Percentiles rank a stretch among this genome's conserved stretches.
Conservation (phyloP, 2,113 vertebrate species). For the Indicator indicator region DNA sequence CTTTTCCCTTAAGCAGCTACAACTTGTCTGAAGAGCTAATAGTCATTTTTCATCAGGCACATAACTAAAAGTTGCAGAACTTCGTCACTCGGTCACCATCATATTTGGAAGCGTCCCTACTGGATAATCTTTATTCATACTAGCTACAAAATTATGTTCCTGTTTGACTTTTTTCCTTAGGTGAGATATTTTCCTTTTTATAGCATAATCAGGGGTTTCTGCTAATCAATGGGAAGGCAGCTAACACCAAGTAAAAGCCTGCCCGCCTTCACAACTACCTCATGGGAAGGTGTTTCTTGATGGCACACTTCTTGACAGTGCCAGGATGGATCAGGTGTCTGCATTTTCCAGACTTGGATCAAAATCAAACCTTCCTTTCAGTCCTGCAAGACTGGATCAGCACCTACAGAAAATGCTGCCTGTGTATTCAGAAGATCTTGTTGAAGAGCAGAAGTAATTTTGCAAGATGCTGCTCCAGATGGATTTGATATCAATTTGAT, state of each 20-base stretch:
- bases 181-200: fast-evolving
- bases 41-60: not conserved
- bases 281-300: not conserved
- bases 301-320: not conserved
- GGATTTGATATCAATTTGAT: not conserved
- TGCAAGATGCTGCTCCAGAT: not conserved
- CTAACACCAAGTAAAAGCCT: not conserved
- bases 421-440: not conserved
- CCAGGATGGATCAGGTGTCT: not conserved
- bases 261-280: not conserved
- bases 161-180: not conserved
- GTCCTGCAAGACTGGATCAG: not conserved
- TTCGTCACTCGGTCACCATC: not conserved
- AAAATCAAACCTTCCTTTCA: not conserved
- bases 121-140: not conserved
- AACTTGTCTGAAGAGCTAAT: not conserved
- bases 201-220: not conserved
- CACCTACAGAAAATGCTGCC: not conserved
- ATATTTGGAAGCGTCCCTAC: not conserved
- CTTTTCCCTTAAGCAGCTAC: not conserved
- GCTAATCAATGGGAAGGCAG: not conserved
- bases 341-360: not conserved
- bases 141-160: not conserved
- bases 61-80: not conserved
- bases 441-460: not conserved